Evolutionary conservation across 2,888 invertebrate genomes (phyloP), one percentile per base, ranked within the genome.

Genomic region (Stenoptilia bipunctidactyla): DNA sequence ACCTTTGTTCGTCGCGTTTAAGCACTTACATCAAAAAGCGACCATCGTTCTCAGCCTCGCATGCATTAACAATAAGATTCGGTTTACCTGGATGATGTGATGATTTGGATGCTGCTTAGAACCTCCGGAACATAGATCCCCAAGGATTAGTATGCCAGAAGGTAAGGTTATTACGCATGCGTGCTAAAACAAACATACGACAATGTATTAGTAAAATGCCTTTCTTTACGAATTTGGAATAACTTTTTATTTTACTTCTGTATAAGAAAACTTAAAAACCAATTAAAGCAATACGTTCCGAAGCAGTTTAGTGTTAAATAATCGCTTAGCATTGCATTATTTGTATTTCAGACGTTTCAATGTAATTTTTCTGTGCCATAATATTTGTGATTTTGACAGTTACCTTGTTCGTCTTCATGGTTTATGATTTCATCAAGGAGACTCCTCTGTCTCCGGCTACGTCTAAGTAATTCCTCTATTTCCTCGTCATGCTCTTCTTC

Each of bases 401-500:
- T 85, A 85, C 85, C 85, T 85, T 84, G 82, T 66, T 69, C 80
- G 54, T 85, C 84, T 79, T 88, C 88, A 59, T 87, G 83, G 58
- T 86, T 86, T 44, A 89, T 74, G 53, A 90, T 89, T 69, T 91
- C 90, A 51, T 88, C 89, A 55, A 91, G 82, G 55, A 89, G 86
- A 69, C 88, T 90, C 65, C 90, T 86, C 66, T 91, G 90, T 55
- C 86, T 86, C 63, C 89, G 86, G 49, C 90, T 88, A 55, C 89
- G 85, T 63, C 75, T 85, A 37, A 91, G 73, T 42, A 91, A 74
- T 43, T 85, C 88, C 64, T 89, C 89, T 53, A 90, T 67, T 50
- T 86, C 87, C 40, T 86, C 86, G 55, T 89, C 88, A 12, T 74
- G 77, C 41, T 87, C 87, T 43, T 86, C 87, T 43, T 74, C 76